Evolutionary conservation across 2,888 invertebrate genomes (phyloP), one percentile per base, ranked within the genome.

Genomic region (Mantis religiosa): DNA sequence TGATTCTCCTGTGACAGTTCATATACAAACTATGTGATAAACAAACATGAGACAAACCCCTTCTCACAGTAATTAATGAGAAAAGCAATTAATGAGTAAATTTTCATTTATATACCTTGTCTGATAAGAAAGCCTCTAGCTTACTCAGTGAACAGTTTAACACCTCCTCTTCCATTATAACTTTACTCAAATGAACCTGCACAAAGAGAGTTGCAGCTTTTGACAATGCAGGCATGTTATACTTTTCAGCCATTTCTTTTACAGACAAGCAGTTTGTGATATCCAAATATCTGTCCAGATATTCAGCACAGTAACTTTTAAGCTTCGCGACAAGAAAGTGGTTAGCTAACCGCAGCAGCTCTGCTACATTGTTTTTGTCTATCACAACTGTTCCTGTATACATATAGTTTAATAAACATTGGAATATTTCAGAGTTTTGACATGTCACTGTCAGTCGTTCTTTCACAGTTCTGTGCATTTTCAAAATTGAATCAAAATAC

Each of bases 231-330:
- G 94, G 94, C 90, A 96, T 92, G 91, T 94, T 94, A 92, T 95
- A 96, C 91, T 95, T 94, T 90, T 95, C 94, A 3, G 95, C 95
- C 91, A 96, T 92, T 91, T 95, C 94, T 92, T 94, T 94, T 12
- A 95, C 95, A 90, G 94, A 94, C 30, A 96, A 93, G 92, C 96
- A 95, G 93, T 96, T 96, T 88, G 94, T 94, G 84, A 95, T 92
- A 92, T 95, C 95, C 90, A 96, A 92, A 92, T 95, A 95, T 88
- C 95, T 93, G 90, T 95, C 94, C 91, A 96, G 92, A 91, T 95
- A 96, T 91, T 95, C 95, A 89, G 95, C 95, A 93, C 96, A 96
- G 92, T 95, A 95, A 90, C 93, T 93, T 91, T 95, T 95, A 90
- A 96, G 92, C 92, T 94, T 94, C 71, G 93, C 93, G 89, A 96